These are phyloP conservation scores for Lamellibrachia columna DNA, from an alignment of 2,888 invertebrate genomes.

Conservation along the genomic window DNA sequence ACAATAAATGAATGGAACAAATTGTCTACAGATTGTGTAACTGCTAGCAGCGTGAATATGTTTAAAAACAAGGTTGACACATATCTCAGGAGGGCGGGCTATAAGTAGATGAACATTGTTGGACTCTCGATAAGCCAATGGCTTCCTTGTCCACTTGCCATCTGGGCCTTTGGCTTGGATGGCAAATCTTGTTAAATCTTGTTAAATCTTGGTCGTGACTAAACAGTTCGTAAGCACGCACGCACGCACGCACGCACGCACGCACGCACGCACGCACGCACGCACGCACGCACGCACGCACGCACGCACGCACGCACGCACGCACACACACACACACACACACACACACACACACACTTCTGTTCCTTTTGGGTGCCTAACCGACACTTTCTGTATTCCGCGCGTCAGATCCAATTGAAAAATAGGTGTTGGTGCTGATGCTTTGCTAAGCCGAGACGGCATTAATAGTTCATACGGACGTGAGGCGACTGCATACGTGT, in stretches of 20 bases:
- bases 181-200: too few species aligned
- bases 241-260: background rate
- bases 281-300: background rate
- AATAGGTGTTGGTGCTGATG: background rate
- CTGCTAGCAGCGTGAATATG: too few species aligned
- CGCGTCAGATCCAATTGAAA: background rate
- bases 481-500: background rate
- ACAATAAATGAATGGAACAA: too few species aligned
- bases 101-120: too few species aligned
- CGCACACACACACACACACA: background rate
- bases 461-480: background rate
- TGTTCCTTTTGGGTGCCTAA: background rate
- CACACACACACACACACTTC: background rate
- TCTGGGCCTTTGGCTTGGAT: too few species aligned
- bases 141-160: too few species aligned
- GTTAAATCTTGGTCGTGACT: background rate
- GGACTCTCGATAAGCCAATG: too few species aligned
- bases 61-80: too few species aligned
- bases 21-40: too few species aligned
- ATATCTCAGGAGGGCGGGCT: too few species aligned
- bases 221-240: background rate
- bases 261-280: constrained; percentile 7
- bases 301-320: background rate
- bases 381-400: background rate
- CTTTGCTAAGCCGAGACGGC: constrained; percentile 9